Base-by-base conservation (phyloP, 2,797 vertebrate species). In the Myotis findleyi region DNA sequence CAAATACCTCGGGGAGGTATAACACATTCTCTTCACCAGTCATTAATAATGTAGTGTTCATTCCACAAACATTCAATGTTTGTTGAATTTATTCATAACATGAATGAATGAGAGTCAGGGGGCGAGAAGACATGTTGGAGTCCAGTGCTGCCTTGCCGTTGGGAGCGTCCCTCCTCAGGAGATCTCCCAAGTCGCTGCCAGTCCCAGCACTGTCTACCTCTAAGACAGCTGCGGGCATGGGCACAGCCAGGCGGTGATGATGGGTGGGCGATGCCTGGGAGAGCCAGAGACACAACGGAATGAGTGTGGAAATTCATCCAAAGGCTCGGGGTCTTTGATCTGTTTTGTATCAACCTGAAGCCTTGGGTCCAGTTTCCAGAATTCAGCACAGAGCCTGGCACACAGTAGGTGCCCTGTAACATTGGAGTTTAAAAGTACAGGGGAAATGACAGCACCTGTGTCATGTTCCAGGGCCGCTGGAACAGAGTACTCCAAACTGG, bases 51-150 rank as follows among this genome's bases (percentile, higher is more conserved):
- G 84, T n/a, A 92, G 59, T 59, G 83, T 75, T 87, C 81, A 21
- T 83, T 96, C 44, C 30, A 77, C 80, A 96, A 95, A 91, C 71
- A 96, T 86, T 94, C 91, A 84, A 83, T 94, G 84, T 77, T 91
- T 85, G 79, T 51, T 92, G 73, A 72, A 82, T 88, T 92, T 66
- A 90, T 66, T 92, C 57, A 77, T 83, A 89, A 88, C 53, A 38
- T 69, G 86, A 89, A 72, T 92, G 51, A 68, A 77, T 90, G 68
- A 82, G 64, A 75, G 51, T n/a, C 38, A 6, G 44, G 30, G 71
- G 72, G 5, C 5, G 47, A 91, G 30, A 36, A 30, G 75, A 14
- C 2, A 18, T 7, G 6, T 30, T 44, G 18, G 79, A 57, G 69
- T 17, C 20, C 76, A 38, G 4, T 0, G n/a, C 16, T 53, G 62